Evolutionary conservation across 2,888 invertebrate species (phyloP).

Genomic region (Xestobium rufovillosum): DNA sequence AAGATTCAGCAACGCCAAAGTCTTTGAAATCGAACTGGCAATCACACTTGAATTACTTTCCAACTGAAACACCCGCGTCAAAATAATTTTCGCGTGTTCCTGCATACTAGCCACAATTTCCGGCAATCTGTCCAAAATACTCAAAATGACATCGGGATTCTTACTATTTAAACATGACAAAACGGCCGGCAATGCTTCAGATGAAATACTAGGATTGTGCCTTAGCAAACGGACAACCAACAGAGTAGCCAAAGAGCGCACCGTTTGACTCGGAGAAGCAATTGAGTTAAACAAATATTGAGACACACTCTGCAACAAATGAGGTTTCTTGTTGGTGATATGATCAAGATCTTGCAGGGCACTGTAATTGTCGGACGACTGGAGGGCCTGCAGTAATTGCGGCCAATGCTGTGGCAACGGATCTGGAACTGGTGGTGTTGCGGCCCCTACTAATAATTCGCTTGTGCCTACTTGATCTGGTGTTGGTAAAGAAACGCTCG

Average conservation of each 20-base stretch:
- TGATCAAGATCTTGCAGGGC: conserved; percentile 70
- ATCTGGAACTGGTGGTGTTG: conserved; percentile 41
- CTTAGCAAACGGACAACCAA: conserved; percentile 65
- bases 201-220: conserved; percentile 49
- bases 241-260: conserved; percentile 64
- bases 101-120: conserved; percentile 78
- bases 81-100: conserved; percentile 72
- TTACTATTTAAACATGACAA: conserved; percentile 74
- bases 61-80: conserved; percentile 74
- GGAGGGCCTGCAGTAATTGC: conserved; percentile 44
- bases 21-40: conserved; percentile 67
- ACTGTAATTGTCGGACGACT: conserved; percentile 47
- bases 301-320: conserved; percentile 57
- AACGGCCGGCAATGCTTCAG: conserved; percentile 65
- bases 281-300: conserved; percentile 58
- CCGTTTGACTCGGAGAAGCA: conserved; percentile 53
- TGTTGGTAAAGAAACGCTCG: conserved; percentile 53
- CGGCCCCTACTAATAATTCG: conserved; percentile 48
- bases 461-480: conserved; percentile 44
- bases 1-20: conserved; percentile 71
- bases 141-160: conserved; percentile 70
- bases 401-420: conserved; percentile 45
- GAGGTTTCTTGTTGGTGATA: conserved; percentile 59
- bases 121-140: conserved; percentile 73
- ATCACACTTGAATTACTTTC: conserved; percentile 74